Percentiles rank a stretch among this genome's conserved stretches.
Evolutionary conservation across 2,888 invertebrate genomes (phyloP).

Genomic region (Tetanocera ferruginea): DNA sequence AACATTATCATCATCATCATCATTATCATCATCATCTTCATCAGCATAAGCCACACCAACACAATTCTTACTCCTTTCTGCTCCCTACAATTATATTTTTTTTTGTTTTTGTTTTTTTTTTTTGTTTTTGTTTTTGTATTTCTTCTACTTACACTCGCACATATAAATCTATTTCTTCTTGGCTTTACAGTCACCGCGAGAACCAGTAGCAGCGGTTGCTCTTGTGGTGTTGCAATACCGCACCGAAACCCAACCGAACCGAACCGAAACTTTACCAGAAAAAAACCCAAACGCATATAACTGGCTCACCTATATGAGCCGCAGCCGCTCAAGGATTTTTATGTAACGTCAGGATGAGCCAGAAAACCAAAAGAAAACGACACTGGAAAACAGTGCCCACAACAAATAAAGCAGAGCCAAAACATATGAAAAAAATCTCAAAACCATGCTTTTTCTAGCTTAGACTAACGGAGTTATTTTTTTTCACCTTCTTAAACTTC

Average conservation of each 20-base stretch:
- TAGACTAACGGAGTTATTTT: background rate
- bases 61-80: slow-evolving; percentile 28
- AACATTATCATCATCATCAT: slow-evolving; percentile 44
- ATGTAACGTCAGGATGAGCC: background rate
- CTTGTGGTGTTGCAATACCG: slow-evolving; percentile 62
- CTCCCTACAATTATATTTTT: background rate
- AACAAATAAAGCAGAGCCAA: background rate
- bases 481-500: background rate
- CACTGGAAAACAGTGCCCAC: slow-evolving; percentile 1
- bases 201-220: slow-evolving; percentile 71
- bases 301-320: slow-evolving; percentile 47
- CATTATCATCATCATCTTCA: slow-evolving; percentile 48
- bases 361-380: background rate
- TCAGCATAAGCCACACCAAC: slow-evolving; percentile 47
- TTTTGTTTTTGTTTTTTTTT: slow-evolving; percentile 43
- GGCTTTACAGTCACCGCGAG: slow-evolving; percentile 68
- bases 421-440: slow-evolving; percentile 9
- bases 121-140: slow-evolving; percentile 21
- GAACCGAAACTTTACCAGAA: slow-evolving; percentile 45
- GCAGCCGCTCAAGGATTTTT: background rate
- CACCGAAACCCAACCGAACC: slow-evolving; percentile 50
- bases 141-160: slow-evolving; percentile 4
- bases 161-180: slow-evolving; percentile 57
- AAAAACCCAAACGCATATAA: slow-evolving; percentile 52
- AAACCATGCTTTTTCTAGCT: background rate